phyloP scores from a whole-genome alignment of 2,113 vertebrate species.

The Cavia porcellus region DNA sequence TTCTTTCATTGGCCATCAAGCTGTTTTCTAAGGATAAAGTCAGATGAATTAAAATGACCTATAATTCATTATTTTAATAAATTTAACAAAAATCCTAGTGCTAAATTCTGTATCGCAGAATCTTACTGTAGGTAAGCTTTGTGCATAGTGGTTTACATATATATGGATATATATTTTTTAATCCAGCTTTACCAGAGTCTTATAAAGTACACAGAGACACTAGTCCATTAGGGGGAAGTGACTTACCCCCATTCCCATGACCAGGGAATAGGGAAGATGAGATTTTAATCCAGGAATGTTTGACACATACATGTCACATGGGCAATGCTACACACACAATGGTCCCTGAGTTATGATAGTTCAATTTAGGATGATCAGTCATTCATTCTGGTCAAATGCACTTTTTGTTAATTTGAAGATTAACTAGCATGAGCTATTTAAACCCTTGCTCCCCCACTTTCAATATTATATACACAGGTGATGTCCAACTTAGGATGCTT shows the following conservation, averaged over 20 bases:
- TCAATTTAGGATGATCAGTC: neutral
- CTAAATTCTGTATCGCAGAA: neutral
- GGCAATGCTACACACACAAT: neutral
- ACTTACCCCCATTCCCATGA: neutral
- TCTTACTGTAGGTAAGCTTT: neutral
- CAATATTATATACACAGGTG: neutral
- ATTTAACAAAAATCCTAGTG: neutral
- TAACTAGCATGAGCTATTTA: neutral
- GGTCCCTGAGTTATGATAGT: neutral
- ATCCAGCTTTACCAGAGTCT: neutral
- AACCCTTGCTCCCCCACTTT: neutral
- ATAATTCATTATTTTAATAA: neutral
- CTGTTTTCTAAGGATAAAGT: neutral
- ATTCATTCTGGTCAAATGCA: neutral
- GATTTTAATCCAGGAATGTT: neutral
- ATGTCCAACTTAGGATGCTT: neutral
- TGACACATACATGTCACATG: neutral
- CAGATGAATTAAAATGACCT: constrained; percentile 1
- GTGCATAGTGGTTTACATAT: neutral
- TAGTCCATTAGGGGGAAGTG: neutral
- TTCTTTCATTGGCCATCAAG: neutral
- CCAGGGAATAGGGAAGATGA: neutral
- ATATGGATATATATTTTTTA: no score
- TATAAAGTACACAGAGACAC: neutral
- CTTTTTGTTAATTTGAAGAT: neutral